Base-by-base conservation (phyloP, 2,113 vertebrate genomes). In the Euleptes europaea region DNA sequence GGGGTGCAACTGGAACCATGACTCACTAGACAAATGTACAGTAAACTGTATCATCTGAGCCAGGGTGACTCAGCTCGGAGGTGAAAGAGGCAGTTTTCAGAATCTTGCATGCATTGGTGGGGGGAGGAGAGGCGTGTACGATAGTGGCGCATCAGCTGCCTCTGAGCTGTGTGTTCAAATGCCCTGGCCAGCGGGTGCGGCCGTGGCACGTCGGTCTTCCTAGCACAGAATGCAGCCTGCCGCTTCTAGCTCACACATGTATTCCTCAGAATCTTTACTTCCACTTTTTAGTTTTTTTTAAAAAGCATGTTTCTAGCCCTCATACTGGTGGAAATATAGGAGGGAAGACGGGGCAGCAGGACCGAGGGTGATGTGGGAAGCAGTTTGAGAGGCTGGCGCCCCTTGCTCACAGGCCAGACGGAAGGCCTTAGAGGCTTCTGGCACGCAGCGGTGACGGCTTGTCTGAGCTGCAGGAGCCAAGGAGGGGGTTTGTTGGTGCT, bases 1-100 rank as follows among this genome's bases (percentile, higher is more conserved):
- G 78, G 51, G 78, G 86, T 19, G 9, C 23, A 63, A 63, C 60
- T 63, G 26, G 87, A 92, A 92, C 80, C 82, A 84, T 95, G 94
- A 94, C 92, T 95, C 95, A 95, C 78, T 11, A 21, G 87, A 85
- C 57, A 90, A 90, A 89, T 82, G 28, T 72, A 91, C 4, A 76
- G 63, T 15, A 42, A 47, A 63, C 1, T 73, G 86, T 71, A 87
- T 84, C 80, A 49, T 78, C 7, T 2, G 35, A 88, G 84, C 81
- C 87, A 54, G 60, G 13, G 0, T 94, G 94, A 93, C 92, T 96
- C 94, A 93, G 88, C 89, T 79, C 1, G 0, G 0, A 54, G 89
- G 72, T 86, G 82, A 86, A 84, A 88, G 83, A 76, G 35, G 79
- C 69, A 76, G 49, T 82, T 81, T 6, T 31, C 23, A 10, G 78